A percentile compares a stretch with the other conserved stretches of the same genome.
phyloP scores from a whole-genome alignment of 2,797 vertebrate species.

The Babyrousa celebensis region DNA sequence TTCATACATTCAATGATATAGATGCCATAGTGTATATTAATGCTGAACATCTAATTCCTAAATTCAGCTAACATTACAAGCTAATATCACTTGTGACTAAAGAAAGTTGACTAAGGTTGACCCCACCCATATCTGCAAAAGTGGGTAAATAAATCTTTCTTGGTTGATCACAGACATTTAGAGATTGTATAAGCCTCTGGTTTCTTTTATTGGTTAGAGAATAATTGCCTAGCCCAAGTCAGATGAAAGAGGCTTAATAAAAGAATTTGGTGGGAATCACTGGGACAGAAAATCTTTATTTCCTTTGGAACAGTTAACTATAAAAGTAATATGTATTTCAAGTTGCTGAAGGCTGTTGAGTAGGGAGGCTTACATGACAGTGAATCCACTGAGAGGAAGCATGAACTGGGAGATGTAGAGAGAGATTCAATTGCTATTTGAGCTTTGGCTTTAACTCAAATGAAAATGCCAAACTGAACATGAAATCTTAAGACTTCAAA shows the following conservation, averaged over 20 bases:
- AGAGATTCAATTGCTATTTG: background rate
- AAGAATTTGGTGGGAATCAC: background rate
- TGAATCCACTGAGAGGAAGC: slow-evolving; percentile 14
- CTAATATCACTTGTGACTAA: background rate
- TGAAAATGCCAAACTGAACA: slow-evolving; percentile 10
- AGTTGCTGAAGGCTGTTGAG: background rate
- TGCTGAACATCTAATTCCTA: background rate
- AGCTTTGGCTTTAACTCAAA: background rate
- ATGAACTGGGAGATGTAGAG: background rate
- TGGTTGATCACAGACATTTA: background rate
- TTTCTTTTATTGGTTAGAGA: background rate
- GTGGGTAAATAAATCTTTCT: background rate
- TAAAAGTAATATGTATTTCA: slow-evolving; percentile 25
- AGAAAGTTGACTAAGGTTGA: background rate
- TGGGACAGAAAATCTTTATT: slow-evolving; percentile 68
- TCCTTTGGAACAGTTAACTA: slow-evolving; percentile 48
- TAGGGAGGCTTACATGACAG: background rate
- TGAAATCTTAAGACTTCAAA: background rate
- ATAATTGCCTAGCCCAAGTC: slow-evolving; percentile 52
- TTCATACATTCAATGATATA: background rate
- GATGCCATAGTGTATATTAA: background rate
- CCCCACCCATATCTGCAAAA: background rate
- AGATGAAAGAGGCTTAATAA: slow-evolving; percentile 45
- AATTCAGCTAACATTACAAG: background rate
- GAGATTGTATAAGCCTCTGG: background rate